Base-by-base conservation (phyloP, 2,113 vertebrate genomes). In the Otolemur garnettii region DNA sequence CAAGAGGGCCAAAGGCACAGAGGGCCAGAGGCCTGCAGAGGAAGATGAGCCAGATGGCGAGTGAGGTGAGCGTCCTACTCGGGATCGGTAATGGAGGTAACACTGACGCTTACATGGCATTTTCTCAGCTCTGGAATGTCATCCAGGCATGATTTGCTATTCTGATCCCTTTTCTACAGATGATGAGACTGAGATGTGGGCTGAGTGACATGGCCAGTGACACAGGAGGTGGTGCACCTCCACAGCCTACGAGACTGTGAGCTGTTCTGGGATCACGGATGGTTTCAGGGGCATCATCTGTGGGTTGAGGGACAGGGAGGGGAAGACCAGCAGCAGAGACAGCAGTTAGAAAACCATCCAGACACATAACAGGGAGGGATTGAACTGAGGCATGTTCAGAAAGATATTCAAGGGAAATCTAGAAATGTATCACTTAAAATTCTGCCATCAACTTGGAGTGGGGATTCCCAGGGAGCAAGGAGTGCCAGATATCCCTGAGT, bases 61-160 rank as follows among this genome's bases (percentile, higher is more conserved):
- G 0, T 10, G 0, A 10, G 2, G 4, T 4, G 1, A 7, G 5
- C 0, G 64, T 7, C 26, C 28, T 15, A 0, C 11, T 15, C 1
- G 33, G 35, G 79, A 12, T 6, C 6, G 8, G 38, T 8, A 53
- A 28, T 64, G 1, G n/a, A 0, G 4, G 8, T 1, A 0, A 13
- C 7, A 1, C 18, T 0, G 9, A 33, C 21, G 21, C 22, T 3
- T 1, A 0, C 1, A 0, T 1, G 0, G 53, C 18, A 12, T 22
- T 0, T 0, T 9, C 68, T 64, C 8, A 30, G 45, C 50, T 24
- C 78, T 10, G 10, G 77, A n/a, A 79, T 5, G 28, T 30, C 75
- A 2, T 53, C 50, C 28, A 4, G 45, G 45, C 28, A 21, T 30
- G 28, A 33, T 33, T 53, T 53, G 38, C 33, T 38, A 7, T 7